Percentiles rank a stretch among this genome's conserved stretches.
These are phyloP conservation scores for Agrochola circellaris DNA, from an alignment of 2,888 invertebrate genomes.

Conservation along the genomic window DNA sequence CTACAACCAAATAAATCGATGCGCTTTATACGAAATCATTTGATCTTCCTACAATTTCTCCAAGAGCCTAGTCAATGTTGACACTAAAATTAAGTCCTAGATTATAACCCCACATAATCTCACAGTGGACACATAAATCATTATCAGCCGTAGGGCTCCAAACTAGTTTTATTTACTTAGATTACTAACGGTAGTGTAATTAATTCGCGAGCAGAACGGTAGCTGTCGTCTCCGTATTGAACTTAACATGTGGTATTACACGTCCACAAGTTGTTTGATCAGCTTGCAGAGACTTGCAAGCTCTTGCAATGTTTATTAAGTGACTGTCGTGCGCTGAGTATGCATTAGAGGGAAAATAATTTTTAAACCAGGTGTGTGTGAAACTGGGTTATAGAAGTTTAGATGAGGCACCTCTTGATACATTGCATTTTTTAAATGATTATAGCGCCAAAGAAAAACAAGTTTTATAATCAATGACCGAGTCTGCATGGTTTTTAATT, in stretches of 20 bases:
- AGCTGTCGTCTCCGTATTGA: constrained; percentile 73
- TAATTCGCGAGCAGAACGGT: constrained; percentile 77
- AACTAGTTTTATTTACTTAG: constrained; percentile 73
- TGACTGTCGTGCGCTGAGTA: constrained; percentile 40
- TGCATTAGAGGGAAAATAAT: constrained; percentile 32
- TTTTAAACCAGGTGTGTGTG: constrained; percentile 24
- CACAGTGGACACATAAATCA: constrained; percentile 51
- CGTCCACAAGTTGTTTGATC: constrained; percentile 57
- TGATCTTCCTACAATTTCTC: constrained; percentile 6
- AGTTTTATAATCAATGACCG: background rate
- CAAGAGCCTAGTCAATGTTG: constrained; percentile 17
- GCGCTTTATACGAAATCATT: background rate
- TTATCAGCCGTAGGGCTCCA: constrained; percentile 55
- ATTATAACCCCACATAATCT: constrained; percentile 39
- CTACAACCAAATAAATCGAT: background rate
- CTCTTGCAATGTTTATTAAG: constrained; percentile 64
- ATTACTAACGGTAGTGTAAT: constrained; percentile 74
- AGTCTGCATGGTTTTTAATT: constrained; percentile 11
- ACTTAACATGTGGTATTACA: constrained; percentile 61
- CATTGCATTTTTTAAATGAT: background rate
- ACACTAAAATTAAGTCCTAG: constrained; percentile 43
- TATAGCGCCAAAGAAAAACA: background rate
- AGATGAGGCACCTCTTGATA: background rate
- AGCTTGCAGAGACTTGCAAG: constrained; percentile 51
- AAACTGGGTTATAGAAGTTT: constrained; percentile 8